A percentile compares a stretch with the other conserved stretches of the same genome.
phyloP scores from a whole-genome alignment of 2,888 invertebrate species.

The Andrena minutula region DNA sequence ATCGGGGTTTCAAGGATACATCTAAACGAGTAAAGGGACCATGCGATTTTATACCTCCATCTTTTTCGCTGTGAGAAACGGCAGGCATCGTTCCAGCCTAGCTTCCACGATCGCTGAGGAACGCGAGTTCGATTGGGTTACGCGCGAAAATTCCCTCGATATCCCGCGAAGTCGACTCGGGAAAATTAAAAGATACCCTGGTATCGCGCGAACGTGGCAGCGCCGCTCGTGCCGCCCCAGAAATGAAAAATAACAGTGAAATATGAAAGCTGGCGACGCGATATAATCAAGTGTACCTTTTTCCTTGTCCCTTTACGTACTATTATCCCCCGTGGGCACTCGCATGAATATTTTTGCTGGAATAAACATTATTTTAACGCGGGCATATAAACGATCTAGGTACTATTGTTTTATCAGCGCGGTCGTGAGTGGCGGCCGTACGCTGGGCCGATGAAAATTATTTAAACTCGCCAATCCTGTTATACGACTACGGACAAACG shows the following conservation, averaged over 20 bases:
- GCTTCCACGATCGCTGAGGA: background rate
- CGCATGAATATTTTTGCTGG: conserved; percentile 44
- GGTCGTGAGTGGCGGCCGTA: background rate
- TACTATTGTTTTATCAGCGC: conserved; percentile 28
- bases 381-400: conserved; percentile 21
- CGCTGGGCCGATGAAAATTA: background rate
- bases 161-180: no score
- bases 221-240: background rate
- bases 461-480: background rate
- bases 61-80: background rate
- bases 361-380: conserved; percentile 42
- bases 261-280: conserved; percentile 8
- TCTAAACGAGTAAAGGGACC: no score
- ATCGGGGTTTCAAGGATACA: no score
- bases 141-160: background rate
- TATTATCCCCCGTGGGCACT: conserved; percentile 15
- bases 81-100: background rate
- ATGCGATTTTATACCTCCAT: no score
- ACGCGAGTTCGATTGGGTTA: background rate
- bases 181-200: conserved; percentile 13
- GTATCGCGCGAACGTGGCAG: background rate
- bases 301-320: conserved; percentile 29
- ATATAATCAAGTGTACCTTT: conserved; percentile 40
- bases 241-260: conserved; percentile 28
- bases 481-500: no score